Evolutionary conservation across 2,113 vertebrate species (phyloP).

Genomic region (Elanus axillaris): DNA sequence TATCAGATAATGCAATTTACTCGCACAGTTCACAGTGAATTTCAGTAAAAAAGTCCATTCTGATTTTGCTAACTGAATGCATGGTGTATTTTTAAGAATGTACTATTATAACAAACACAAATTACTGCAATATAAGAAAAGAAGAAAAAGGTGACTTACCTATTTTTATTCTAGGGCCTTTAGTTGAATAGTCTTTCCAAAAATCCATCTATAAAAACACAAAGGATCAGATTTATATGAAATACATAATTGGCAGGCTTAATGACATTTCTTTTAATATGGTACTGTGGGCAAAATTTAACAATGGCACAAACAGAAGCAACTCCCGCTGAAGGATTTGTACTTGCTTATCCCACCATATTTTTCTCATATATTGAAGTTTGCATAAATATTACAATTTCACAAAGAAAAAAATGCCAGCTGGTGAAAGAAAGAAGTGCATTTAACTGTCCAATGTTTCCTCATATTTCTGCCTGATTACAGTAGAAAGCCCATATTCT

Average conservation of each 20-base stretch:
- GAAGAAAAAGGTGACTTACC: constrained; percentile 67
- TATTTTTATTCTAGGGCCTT: constrained; percentile 53
- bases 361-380: neutral
- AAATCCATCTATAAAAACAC: constrained; percentile 77
- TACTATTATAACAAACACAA: neutral
- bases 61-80: neutral
- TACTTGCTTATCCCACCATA: neutral
- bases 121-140: neutral
- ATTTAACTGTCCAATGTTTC: neutral
- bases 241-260: neutral
- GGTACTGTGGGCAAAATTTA: neutral
- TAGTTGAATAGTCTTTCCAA: constrained; percentile 82
- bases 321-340: neutral
- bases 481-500: neutral
- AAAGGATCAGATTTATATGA: neutral
- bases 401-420: neutral
- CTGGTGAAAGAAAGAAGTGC: neutral
- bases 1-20: neutral
- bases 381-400: neutral
- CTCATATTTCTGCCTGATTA: neutral
- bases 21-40: neutral
- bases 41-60: neutral
- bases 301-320: neutral
- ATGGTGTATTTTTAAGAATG: neutral
- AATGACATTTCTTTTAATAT: neutral